Evolutionary conservation across 2,113 vertebrate genomes (phyloP).

Genomic region (Rhinopithecus roxellana): DNA sequence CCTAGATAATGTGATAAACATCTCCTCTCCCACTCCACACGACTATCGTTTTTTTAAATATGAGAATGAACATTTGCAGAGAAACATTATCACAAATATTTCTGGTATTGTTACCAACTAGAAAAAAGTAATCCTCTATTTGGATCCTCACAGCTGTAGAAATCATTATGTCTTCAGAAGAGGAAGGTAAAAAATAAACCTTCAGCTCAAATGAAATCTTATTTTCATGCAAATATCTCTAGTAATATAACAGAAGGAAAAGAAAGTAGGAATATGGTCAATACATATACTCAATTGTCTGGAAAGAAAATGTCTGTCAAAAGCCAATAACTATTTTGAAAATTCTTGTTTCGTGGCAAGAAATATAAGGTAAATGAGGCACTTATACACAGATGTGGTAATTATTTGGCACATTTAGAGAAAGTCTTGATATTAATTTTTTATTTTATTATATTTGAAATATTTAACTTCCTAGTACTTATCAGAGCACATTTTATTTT

Average conservation of each 20-base stretch:
- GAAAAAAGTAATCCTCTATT: conserved; percentile 23
- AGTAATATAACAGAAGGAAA: neutral
- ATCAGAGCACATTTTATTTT: conserved; percentile 13
- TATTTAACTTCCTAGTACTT: conserved; percentile 5
- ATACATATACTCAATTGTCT: neutral
- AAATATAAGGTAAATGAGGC: conserved; percentile 9
- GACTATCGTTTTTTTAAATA: neutral
- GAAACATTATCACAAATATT: conserved; percentile 6
- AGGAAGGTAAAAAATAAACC: conserved; percentile 35
- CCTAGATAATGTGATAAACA: neutral
- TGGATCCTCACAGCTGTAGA: neutral
- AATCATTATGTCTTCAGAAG: neutral
- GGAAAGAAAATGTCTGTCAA: conserved; percentile 56
- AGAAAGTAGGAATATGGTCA: neutral
- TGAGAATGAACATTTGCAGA: neutral
- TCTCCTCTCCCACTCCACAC: neutral
- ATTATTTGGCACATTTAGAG: neutral
- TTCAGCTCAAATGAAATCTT: conserved; percentile 20
- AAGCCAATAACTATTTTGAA: conserved; percentile 33
- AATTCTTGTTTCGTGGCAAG: conserved; percentile 12
- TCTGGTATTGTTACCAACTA: neutral
- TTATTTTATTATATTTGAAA: conserved; percentile 12
- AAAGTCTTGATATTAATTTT: neutral
- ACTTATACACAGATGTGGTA: neutral
- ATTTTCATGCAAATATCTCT: conserved; percentile 44